Evolutionary conservation across 2,888 invertebrate genomes (phyloP).

Genomic region (Bhutanitis thaidina): DNA sequence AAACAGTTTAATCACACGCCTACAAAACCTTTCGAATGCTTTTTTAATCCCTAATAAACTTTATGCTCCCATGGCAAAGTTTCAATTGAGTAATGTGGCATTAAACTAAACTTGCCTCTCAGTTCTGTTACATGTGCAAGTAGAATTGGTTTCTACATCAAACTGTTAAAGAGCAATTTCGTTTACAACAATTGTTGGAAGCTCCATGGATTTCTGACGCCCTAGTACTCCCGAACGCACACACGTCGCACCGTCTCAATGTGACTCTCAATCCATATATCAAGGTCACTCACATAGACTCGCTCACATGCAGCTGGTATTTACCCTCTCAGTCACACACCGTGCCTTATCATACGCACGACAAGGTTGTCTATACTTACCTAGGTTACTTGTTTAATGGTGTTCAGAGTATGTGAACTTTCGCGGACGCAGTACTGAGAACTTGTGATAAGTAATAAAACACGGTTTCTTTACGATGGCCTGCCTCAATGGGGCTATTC

Average conservation of each 20-base stretch:
- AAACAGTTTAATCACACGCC: too few relatives aligned
- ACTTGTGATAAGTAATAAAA: constrained; percentile 23
- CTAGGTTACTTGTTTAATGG: constrained; percentile 27
- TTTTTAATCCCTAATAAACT: neutral
- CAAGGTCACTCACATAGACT: constrained; percentile 53
- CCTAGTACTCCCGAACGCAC: constrained; percentile 65
- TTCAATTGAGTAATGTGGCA: too few relatives aligned
- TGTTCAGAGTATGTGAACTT: constrained; percentile 58
- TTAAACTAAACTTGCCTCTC: neutral
- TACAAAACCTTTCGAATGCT: neutral
- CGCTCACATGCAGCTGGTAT: constrained; percentile 49
- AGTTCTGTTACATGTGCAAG: neutral
- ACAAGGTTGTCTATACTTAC: constrained; percentile 40
- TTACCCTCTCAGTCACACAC: constrained; percentile 43
- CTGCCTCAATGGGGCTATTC: constrained; percentile 17
- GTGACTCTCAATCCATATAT: constrained; percentile 54
- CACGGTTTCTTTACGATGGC: constrained; percentile 21
- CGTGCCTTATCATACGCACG: constrained; percentile 28
- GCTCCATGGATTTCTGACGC: constrained; percentile 39
- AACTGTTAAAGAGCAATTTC: neutral
- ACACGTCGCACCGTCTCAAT: constrained; percentile 54
- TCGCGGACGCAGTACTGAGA: constrained; percentile 46
- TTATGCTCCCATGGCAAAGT: neutral
- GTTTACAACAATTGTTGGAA: neutral
- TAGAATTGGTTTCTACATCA: neutral